phyloP scores from a whole-genome alignment of 2,797 vertebrate species.

The Myotis vivesi region DNA sequence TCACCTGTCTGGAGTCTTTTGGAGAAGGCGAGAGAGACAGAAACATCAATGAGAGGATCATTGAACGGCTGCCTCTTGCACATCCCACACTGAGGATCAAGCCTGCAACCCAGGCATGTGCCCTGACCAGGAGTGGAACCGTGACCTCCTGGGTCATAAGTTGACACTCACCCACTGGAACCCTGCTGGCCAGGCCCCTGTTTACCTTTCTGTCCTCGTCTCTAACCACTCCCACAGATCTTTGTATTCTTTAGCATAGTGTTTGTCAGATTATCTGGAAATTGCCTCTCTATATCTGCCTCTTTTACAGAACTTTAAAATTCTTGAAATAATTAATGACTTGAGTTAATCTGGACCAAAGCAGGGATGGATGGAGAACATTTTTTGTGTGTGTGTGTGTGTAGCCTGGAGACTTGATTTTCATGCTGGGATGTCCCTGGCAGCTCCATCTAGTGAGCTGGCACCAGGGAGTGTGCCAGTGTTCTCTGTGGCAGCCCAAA shows the following conservation, averaged over 20 bases:
- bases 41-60: no score
- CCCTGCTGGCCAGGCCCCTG: neutral
- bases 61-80: no score
- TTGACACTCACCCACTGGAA: no score
- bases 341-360: neutral
- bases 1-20: neutral
- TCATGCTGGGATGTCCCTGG: neutral
- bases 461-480: neutral
- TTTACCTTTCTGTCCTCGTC: neutral
- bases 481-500: neutral
- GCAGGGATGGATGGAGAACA: neutral
- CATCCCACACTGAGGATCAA: no score
- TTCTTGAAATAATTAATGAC: neutral
- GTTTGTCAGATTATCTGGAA: neutral
- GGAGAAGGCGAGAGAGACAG: no score
- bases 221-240: neutral
- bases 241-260: neutral
- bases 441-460: neutral
- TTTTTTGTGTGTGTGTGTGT: neutral
- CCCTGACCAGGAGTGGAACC: no score
- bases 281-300: neutral
- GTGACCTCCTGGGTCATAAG: no score
- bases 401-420: neutral
- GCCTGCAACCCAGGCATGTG: no score
- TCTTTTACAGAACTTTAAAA: neutral